A percentile compares a stretch with the other conserved stretches of the same genome.
These are phyloP conservation scores for Vulpes lagopus DNA, from an alignment of 2,113 vertebrate species.

Conservation along the genomic window DNA sequence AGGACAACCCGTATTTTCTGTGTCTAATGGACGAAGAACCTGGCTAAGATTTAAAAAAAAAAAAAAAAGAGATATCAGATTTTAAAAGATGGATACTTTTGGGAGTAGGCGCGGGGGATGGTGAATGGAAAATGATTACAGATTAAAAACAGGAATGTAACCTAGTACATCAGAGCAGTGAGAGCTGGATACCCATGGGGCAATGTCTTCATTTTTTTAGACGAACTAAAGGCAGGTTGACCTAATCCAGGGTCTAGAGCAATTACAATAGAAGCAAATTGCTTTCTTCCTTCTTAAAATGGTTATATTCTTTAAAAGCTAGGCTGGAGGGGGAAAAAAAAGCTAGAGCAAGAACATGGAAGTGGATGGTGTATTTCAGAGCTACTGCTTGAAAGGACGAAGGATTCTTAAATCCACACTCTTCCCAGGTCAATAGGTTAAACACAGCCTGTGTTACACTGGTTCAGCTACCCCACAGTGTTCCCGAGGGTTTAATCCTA, in stretches of 20 bases:
- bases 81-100: neutral
- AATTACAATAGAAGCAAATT: slow-evolving; percentile 2
- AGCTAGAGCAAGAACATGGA: neutral
- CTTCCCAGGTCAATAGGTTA: slow-evolving; percentile 54
- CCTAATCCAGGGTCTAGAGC: neutral
- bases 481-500: slow-evolving; percentile 51
- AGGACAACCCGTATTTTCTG: neutral
- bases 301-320: slow-evolving; percentile 16
- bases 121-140: neutral
- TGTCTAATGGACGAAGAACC: neutral
- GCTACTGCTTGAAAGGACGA: neutral
- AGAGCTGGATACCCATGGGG: neutral
- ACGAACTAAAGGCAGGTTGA: slow-evolving; percentile 29
- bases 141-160: neutral
- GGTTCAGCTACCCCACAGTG: neutral
- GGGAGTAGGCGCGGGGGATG: neutral
- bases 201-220: neutral
- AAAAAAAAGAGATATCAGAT: neutral
- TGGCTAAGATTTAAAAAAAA: neutral
- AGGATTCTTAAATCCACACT: neutral
- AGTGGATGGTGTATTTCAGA: neutral
- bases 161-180: too few relatives aligned
- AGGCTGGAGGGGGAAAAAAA: neutral
- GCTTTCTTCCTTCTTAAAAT: slow-evolving; percentile 44
- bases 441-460: neutral